Base-by-base conservation (phyloP, 2,888 invertebrate species). In the Drosophila demipolita region DNA sequence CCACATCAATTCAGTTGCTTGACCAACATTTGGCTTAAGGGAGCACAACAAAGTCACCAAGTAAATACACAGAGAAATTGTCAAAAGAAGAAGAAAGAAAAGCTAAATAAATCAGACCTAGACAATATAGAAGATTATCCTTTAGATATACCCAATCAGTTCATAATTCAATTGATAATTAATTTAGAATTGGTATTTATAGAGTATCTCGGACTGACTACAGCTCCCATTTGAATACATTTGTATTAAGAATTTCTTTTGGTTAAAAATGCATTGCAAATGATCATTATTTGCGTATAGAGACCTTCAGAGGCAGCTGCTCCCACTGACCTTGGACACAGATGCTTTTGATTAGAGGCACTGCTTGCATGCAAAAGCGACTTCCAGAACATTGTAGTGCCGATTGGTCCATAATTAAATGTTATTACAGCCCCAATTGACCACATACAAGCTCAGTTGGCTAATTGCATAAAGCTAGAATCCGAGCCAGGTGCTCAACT, bases 361-460 rank as follows among this genome's bases (percentile, higher is more conserved):
- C 42, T 52, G 80, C 15, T 66, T 49, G 58, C 83, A 87, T 88
- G 86, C 80, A 79, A 83, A 83, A 80, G 66, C 49, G 42, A 54
- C 52, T 61, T 80, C 72, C 70, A 88, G 72, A 78, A 66, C 74
- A 74, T 67, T 78, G 59, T 70, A 81, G 69, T 78, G 83, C 70
- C 82, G 66, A 78, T 59, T 79, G 67, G 66, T 66, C 87, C 87
- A 90, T 84, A 90, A 90, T 89, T 84, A 85, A 78, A 83, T 73
- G 73, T 75, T 80, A 87, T 85, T 89, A 87, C 78, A 70, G 78
- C 85, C 83, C 82, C 74, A 72, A 87, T 87, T 89, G 87, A 53
- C 68, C 52, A 82, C 66, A 82, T 65, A 63, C 71, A 84, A 83
- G 77, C 35, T 3, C 55, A 71, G 50, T 45, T 61, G 71, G 50